phyloP scores from a whole-genome alignment of 2,113 vertebrate species.

The Tragelaphus buxtoni region DNA sequence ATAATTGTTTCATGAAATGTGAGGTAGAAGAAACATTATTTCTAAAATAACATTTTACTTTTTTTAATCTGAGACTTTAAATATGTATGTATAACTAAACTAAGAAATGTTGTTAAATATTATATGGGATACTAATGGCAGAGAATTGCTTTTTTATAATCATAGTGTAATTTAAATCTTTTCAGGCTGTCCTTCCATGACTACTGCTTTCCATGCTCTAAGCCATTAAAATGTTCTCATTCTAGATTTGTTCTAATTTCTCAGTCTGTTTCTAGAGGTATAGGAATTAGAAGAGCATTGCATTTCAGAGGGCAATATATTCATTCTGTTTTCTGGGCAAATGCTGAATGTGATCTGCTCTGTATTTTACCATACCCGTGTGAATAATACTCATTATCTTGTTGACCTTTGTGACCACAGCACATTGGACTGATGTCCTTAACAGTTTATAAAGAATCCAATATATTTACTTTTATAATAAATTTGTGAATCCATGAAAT shows the following conservation, averaged over 20 bases:
- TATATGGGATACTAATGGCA: conserved; percentile 35
- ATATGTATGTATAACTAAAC: conserved; percentile 48
- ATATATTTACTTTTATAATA: background rate
- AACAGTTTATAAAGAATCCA: background rate
- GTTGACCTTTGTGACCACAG: conserved; percentile 17
- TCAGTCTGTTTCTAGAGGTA: background rate
- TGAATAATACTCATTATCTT: conserved; percentile 27
- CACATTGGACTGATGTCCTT: background rate
- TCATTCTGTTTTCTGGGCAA: background rate
- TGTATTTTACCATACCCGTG: conserved; percentile 3
- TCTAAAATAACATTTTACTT: conserved; percentile 57
- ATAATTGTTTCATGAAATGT: background rate
- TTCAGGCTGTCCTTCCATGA: background rate
- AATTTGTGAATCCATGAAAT: background rate
- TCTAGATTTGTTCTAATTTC: background rate
- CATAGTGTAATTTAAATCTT: conserved; percentile 14
- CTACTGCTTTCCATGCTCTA: background rate
- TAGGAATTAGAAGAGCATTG: background rate
- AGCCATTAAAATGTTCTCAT: background rate
- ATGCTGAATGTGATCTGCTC: conserved; percentile 6
- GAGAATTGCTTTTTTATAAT: conserved; percentile 6
- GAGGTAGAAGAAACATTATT: conserved; percentile 1
- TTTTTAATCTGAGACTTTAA: conserved; percentile 59
- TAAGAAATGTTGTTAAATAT: conserved; percentile 51
- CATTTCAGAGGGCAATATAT: background rate